Evolutionary conservation across 2,797 vertebrate species (phyloP).

Genomic region (Esox masquinongy): DNA sequence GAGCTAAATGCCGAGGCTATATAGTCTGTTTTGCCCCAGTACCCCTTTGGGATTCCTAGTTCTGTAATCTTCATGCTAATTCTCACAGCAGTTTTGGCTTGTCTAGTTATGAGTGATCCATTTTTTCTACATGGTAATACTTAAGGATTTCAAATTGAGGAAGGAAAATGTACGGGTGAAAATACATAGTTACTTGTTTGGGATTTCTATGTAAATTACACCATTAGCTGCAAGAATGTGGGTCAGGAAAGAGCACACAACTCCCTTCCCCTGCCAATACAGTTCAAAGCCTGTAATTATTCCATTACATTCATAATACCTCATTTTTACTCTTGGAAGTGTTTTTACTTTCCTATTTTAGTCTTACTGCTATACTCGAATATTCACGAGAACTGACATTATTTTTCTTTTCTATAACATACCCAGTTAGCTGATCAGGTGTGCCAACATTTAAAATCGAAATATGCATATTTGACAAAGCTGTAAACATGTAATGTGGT

Average conservation of each 20-base stretch:
- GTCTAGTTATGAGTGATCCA: not conserved
- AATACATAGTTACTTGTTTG: constrained; percentile 38
- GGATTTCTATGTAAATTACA: constrained; percentile 32
- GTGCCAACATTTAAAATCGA: too few relatives aligned
- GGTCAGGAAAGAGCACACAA: constrained; percentile 4
- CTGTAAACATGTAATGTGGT: too few relatives aligned
- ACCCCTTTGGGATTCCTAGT: not conserved
- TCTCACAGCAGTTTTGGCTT: not conserved
- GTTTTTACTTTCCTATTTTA: not conserved
- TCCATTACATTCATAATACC: not conserved
- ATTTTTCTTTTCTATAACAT: too few relatives aligned
- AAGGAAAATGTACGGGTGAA: constrained; percentile 9
- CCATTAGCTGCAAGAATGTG: constrained; percentile 42
- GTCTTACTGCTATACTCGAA: not conserved
- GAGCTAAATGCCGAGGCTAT: not conserved
- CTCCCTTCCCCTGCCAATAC: not conserved
- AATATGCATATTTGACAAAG: too few relatives aligned
- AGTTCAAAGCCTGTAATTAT: not conserved
- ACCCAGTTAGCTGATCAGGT: too few relatives aligned
- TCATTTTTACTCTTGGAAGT: not conserved
- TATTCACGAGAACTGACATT: not conserved
- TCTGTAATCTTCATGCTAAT: not conserved
- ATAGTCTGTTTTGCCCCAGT: not conserved
- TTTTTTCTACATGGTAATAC: not conserved
- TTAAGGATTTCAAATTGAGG: not conserved